Evolutionary conservation across 1,140 invertebrate genomes (phyloP).

Genomic region (Trichomalopsis sarcophagae): DNA sequence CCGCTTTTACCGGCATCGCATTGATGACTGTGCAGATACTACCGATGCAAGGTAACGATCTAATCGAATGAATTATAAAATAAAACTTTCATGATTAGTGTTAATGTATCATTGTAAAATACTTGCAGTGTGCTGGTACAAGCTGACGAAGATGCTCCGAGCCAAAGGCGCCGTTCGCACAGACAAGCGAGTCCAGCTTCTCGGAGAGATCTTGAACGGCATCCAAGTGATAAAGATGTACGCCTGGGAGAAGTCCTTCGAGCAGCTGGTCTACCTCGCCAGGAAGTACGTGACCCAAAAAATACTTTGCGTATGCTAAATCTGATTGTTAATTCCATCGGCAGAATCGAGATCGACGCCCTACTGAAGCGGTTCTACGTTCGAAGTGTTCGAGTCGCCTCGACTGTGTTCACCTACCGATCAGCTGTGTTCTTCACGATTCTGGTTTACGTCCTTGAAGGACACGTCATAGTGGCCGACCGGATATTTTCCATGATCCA

Average conservation of each 20-base stretch:
- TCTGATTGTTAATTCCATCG: background rate
- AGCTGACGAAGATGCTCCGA: conserved; percentile 3
- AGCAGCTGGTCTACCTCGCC: background rate
- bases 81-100: background rate
- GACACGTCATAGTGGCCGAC: background rate
- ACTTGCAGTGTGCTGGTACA: conserved; percentile 12
- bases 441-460: conserved; percentile 1
- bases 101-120: background rate
- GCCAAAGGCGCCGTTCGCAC: background rate
- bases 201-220: conserved; percentile 15
- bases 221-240: conserved; percentile 31
- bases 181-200: conserved; percentile 4
- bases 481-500: conserved; percentile 1
- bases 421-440: conserved; percentile 13
- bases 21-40: conserved; percentile 81
- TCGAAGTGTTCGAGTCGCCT: background rate
- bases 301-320: background rate
- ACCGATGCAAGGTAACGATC: conserved; percentile 76
- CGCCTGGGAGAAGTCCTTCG: conserved; percentile 30
- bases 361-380: conserved; percentile 23
- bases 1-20: conserved; percentile 77
- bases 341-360: background rate
- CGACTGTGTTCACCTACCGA: background rate
- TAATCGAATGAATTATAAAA: background rate
- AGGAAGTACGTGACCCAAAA: background rate